Conservation (phyloP, 2,888 invertebrate genomes). For the Leptinotarsa peninsularis region DNA sequence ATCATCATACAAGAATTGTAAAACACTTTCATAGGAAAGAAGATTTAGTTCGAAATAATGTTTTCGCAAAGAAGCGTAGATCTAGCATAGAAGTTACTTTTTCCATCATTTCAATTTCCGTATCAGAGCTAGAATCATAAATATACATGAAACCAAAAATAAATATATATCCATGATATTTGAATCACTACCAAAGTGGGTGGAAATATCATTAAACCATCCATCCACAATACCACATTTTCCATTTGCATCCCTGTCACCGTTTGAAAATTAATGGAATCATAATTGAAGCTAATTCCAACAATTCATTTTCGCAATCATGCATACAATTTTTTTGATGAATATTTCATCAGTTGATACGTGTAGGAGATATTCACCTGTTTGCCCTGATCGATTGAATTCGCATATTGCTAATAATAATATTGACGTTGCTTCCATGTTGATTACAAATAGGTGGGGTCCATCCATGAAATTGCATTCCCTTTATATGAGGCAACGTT, state of each 20-base stretch:
- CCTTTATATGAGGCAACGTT: neutral
- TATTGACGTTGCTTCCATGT: constrained; percentile 11
- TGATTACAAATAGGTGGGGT: neutral
- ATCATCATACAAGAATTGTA: too few relatives aligned
- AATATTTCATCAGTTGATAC: constrained; percentile 19
- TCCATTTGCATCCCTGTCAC: neutral
- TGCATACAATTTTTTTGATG: neutral
- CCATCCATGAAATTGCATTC: neutral
- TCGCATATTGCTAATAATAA: constrained; percentile 22
- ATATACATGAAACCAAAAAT: too few relatives aligned
- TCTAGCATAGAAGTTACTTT: too few relatives aligned
- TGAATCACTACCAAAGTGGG: too few relatives aligned
- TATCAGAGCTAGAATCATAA: too few relatives aligned
- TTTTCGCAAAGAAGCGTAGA: too few relatives aligned
- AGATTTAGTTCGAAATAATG: too few relatives aligned
- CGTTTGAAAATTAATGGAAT: neutral
- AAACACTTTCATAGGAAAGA: too few relatives aligned
- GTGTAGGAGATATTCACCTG: constrained; percentile 21
- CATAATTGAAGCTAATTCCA: neutral
- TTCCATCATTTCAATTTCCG: too few relatives aligned
- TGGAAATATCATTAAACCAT: too few relatives aligned
- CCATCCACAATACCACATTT: neutral
- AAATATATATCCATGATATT: too few relatives aligned
- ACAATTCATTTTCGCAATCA: neutral
- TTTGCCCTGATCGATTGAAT: constrained; percentile 11